These are phyloP conservation scores for Apodemus speciosus DNA, from an alignment of 2,113 vertebrate species.

Conservation along the genomic window DNA sequence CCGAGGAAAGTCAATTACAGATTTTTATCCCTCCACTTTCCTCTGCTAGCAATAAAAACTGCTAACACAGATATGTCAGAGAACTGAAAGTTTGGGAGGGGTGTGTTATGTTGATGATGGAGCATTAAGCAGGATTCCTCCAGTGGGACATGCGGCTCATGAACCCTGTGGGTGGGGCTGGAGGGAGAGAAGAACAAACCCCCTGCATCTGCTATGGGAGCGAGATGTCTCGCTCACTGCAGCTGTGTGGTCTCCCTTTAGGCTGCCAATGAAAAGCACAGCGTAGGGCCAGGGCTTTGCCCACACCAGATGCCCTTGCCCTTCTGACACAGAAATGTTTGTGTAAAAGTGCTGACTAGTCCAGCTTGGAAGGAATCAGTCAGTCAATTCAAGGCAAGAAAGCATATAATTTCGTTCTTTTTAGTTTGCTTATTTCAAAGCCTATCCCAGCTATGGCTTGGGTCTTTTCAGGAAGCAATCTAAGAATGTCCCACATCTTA, in stretches of 20 bases:
- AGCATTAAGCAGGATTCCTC: not conserved
- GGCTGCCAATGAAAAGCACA: not conserved
- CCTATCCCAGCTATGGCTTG: not conserved
- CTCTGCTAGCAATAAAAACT: not conserved
- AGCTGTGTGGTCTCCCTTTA: rapidly evolving
- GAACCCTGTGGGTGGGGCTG: not conserved
- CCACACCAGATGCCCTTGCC: rapidly evolving
- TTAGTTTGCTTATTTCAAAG: not conserved
- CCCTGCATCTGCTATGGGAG: too few species aligned
- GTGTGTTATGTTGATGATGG: not conserved
- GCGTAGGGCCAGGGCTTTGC: rapidly evolving
- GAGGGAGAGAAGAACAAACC: not conserved
- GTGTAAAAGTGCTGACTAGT: not conserved
- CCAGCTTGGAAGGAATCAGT: not conserved
- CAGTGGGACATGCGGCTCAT: rapidly evolving
- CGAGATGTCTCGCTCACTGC: not conserved
- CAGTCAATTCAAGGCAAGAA: not conserved
- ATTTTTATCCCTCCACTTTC: not conserved
- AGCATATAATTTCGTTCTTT: constrained; percentile 36
- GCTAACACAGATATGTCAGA: not conserved
- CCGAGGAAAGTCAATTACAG: not conserved
- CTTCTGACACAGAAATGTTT: not conserved
- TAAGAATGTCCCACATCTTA: not conserved
- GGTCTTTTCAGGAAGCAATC: not conserved
- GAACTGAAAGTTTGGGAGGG: not conserved